Evolutionary conservation across 2,113 vertebrate genomes (phyloP).

Genomic region (Aptenodytes patagonicus): DNA sequence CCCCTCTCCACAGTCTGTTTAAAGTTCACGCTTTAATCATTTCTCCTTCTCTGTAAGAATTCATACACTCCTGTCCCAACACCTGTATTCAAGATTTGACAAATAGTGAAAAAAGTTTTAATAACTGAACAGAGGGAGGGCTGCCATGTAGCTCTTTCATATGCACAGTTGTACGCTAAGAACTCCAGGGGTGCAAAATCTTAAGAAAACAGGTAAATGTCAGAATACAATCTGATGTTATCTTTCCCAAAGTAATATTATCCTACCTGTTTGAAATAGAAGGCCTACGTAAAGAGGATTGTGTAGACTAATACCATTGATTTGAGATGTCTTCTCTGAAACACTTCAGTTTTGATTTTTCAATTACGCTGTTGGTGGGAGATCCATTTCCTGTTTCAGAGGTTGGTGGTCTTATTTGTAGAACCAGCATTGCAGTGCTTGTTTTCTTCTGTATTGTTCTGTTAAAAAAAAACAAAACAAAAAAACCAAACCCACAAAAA

Average conservation of each 20-base stretch:
- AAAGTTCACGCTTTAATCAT: not conserved
- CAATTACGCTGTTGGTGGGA: not conserved
- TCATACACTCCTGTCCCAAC: not conserved
- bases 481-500: not conserved
- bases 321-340: not conserved
- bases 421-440: not conserved
- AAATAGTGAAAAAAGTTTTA: not conserved
- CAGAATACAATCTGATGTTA: not conserved
- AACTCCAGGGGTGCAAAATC: not conserved
- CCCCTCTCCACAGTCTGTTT: not conserved
- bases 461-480: not conserved
- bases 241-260: not conserved
- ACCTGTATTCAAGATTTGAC: not conserved
- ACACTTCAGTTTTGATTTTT: not conserved
- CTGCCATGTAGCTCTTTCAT: not conserved
- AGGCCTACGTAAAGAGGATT: not conserved
- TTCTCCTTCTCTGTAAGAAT: not conserved
- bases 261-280: not conserved
- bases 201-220: not conserved
- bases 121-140: not conserved
- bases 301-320: not conserved
- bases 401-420: not conserved
- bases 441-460: not conserved
- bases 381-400: not conserved
- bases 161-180: not conserved